phyloP scores from a whole-genome alignment of 1,140 invertebrate species.

The Tyrophagus putrescentiae region DNA sequence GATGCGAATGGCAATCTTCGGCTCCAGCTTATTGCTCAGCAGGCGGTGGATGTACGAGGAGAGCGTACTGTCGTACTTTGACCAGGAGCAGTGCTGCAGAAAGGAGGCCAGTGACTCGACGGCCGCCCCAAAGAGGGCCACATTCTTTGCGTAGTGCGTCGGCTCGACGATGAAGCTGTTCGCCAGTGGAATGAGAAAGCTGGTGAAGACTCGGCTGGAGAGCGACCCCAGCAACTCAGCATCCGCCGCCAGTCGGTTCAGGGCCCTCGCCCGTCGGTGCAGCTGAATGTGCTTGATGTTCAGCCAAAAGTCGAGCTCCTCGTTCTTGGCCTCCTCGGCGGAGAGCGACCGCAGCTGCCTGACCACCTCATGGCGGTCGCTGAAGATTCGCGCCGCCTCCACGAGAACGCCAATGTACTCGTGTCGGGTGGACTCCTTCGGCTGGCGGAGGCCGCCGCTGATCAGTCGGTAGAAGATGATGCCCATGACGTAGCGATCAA shows the following conservation, averaged over 20 bases:
- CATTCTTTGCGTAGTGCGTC: slow-evolving; percentile 56
- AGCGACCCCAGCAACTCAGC: slow-evolving; percentile 43
- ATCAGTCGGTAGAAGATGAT: slow-evolving; percentile 23
- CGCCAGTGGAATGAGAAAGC: slow-evolving; percentile 69
- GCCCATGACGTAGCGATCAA: slow-evolving; percentile 21
- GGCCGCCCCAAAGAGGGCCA: slow-evolving; percentile 66
- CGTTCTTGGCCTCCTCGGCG: slow-evolving; percentile 49
- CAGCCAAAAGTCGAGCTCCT: slow-evolving; percentile 83
- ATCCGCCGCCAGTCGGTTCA: slow-evolving; percentile 41
- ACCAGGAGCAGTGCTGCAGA: slow-evolving; percentile 64
- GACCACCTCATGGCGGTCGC: slow-evolving; percentile 44
- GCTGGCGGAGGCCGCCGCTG: slow-evolving; percentile 23
- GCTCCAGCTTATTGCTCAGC: slow-evolving; percentile 47
- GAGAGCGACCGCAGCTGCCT: slow-evolving; percentile 54
- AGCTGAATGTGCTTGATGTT: slow-evolving; percentile 66
- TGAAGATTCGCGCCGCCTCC: slow-evolving; percentile 39
- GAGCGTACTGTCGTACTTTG: slow-evolving; percentile 62
- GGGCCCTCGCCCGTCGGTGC: slow-evolving; percentile 59
- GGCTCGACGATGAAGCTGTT: slow-evolving; percentile 59
- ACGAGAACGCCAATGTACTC: slow-evolving; percentile 62
- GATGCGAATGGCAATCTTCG: slow-evolving; percentile 61
- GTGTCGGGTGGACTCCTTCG: slow-evolving; percentile 39
- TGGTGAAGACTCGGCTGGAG: slow-evolving; percentile 51
- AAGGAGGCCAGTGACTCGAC: slow-evolving; percentile 49
- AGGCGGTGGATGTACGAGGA: slow-evolving; percentile 62